phyloP scores from a whole-genome alignment of 2,888 invertebrate genomes.

The Luperina testacea region DNA sequence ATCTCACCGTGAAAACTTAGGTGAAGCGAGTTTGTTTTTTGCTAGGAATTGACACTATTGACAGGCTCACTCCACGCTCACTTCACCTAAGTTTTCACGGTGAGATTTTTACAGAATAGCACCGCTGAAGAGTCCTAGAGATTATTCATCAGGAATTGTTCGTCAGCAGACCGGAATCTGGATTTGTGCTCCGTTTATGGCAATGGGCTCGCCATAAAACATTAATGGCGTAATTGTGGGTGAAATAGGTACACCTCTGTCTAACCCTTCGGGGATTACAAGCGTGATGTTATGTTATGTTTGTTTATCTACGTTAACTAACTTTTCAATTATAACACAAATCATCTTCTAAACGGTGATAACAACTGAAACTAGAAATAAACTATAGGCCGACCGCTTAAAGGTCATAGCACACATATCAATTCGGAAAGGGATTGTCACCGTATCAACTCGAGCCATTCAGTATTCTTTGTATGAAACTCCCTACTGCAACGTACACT shows the following conservation, averaged over 20 bases:
- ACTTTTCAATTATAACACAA: background rate
- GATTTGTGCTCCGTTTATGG: background rate
- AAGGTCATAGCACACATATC: too few relatives aligned
- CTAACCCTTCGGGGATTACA: background rate
- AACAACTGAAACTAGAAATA: background rate
- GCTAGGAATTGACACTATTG: too few relatives aligned
- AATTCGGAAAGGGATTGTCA: too few relatives aligned
- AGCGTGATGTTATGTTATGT: background rate
- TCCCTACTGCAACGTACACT: too few relatives aligned
- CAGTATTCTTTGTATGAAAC: too few relatives aligned
- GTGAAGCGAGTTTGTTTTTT: too few relatives aligned
- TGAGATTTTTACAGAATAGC: too few relatives aligned
- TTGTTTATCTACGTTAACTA: background rate
- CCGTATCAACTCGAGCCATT: too few relatives aligned
- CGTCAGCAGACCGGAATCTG: background rate
- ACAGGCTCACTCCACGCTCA: too few relatives aligned
- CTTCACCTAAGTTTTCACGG: too few relatives aligned
- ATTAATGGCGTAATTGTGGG: background rate
- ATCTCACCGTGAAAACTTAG: too few relatives aligned
- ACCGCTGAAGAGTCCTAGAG: background rate
- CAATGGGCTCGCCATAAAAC: background rate
- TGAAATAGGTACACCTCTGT: background rate
- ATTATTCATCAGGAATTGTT: background rate
- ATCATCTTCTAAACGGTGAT: background rate
- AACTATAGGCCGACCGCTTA: too few relatives aligned